These are phyloP conservation scores for Ophioninae sp. DNA, from an alignment of 2,888 invertebrate species.

Conservation along the genomic window DNA sequence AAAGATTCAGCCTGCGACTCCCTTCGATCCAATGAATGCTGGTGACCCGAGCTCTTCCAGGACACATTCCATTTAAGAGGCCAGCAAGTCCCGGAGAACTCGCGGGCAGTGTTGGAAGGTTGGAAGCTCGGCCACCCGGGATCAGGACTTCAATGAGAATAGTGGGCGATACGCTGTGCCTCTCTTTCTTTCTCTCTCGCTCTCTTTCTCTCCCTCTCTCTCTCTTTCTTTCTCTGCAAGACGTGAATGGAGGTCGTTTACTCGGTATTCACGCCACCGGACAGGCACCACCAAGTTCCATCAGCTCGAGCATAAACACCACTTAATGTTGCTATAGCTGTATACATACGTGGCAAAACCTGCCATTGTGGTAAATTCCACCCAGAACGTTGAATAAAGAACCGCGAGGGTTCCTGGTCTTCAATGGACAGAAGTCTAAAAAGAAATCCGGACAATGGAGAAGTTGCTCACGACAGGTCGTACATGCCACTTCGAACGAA, in stretches of 20 bases:
- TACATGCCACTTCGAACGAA: constrained; percentile 69
- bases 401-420: constrained; percentile 53
- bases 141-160: constrained; percentile 69
- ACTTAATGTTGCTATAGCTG: constrained; percentile 38
- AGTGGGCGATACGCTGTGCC: constrained; percentile 71
- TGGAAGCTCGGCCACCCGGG: constrained; percentile 55
- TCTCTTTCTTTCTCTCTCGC: not conserved
- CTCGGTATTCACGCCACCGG: constrained; percentile 73
- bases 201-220: not conserved
- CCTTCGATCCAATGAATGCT: constrained; percentile 34
- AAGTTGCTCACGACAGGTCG: constrained; percentile 63
- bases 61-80: constrained; percentile 34
- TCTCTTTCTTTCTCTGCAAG: constrained; percentile 36
- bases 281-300: constrained; percentile 25
- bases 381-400: constrained; percentile 65
- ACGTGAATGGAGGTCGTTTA: constrained; percentile 78
- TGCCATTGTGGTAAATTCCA: constrained; percentile 70
- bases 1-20: not conserved
- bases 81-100: constrained; percentile 22
- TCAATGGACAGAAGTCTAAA: constrained; percentile 30
- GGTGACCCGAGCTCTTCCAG: constrained; percentile 3
- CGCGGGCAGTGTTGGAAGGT: constrained; percentile 19
- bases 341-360: constrained; percentile 66
- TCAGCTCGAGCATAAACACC: constrained; percentile 35
- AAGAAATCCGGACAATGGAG: constrained; percentile 41